Evolutionary conservation across 2,113 vertebrate genomes (phyloP).

Genomic region (Microtus richardsoni): DNA sequence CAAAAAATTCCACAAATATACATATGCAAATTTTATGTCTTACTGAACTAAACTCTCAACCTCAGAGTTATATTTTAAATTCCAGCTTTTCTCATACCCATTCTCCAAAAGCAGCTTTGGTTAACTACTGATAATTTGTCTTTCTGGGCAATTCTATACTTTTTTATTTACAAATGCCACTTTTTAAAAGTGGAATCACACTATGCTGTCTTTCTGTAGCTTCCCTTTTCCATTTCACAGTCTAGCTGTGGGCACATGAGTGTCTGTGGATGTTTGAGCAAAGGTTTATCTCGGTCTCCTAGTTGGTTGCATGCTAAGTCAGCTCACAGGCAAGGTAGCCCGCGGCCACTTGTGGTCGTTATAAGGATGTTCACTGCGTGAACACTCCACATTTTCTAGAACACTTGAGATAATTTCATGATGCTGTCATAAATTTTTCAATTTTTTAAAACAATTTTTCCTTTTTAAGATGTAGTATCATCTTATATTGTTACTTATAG

Average conservation of each 20-base stretch:
- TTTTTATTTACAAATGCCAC: neutral
- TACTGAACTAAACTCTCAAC: neutral
- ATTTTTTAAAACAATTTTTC: neutral
- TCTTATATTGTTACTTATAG: constrained; percentile 28
- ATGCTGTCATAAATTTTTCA: constrained; percentile 2
- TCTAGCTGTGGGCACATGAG: neutral
- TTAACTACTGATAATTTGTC: neutral
- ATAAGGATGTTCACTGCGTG: neutral
- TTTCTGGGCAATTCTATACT: neutral
- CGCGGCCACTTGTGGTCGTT: neutral
- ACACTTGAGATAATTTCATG: neutral
- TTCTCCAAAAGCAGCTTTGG: neutral
- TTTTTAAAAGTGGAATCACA: neutral
- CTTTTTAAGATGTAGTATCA: neutral
- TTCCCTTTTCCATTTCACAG: neutral
- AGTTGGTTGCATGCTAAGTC: neutral
- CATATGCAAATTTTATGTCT: neutral
- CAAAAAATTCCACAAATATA: neutral
- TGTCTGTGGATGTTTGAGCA: neutral
- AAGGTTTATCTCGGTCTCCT: constrained; percentile 10
- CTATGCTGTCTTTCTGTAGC: neutral
- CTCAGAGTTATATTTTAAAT: constrained; percentile 7
- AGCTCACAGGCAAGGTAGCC: neutral
- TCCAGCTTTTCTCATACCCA: neutral
- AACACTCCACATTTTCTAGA: neutral